Evolutionary conservation across 2,113 vertebrate genomes (phyloP), one percentile per base, ranked within the genome.

Genomic region (Corythornis cristatus): DNA sequence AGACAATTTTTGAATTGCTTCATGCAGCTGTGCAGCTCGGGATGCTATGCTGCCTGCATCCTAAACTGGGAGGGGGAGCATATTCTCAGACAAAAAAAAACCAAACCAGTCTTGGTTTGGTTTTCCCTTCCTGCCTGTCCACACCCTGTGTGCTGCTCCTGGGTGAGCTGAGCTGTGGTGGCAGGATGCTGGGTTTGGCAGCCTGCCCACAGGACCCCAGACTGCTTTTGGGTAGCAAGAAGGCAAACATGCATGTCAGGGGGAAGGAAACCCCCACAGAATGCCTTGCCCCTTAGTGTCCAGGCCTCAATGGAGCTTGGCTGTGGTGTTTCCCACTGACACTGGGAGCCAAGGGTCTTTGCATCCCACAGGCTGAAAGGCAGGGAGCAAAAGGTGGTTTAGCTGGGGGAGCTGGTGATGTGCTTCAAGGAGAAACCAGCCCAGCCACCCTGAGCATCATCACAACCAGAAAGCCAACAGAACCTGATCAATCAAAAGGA

Each of bases 1-100:
- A 97, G 97, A 96, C 97, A 97, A 97, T 98, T 94, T 97, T 62
- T 92, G 97, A 97, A 97, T 97, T 95, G 97, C 97, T 97, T 95
- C 76, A 6, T 83, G 93, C 97, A 97, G 97, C 96, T 97, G 97
- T 86, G 95, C 26, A 1, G 93, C 90, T 93, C 71, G 43, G 76
- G 94, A 51, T 46, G 77, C 50, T 50, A 58, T 42, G 85, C 84
- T n/a, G 57, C 83, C 88, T 46, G 93, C 40, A 87, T 96, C 94
- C 92, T 89, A 92, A 92, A 53, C 77, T n/a, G 37, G 21, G 17
- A 57, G 84, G 35, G 16, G 54, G 79, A 95, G 83, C 84, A 37
- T 43, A 90, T 89, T 35, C 33, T 6, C 33, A 29, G 45, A 37
- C 65, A 62, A 26, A 76, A 84, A 35, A 2, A 40, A 15, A 23